phyloP scores from a whole-genome alignment of 1,140 invertebrate genomes.

The Saccostrea cuccullata region DNA sequence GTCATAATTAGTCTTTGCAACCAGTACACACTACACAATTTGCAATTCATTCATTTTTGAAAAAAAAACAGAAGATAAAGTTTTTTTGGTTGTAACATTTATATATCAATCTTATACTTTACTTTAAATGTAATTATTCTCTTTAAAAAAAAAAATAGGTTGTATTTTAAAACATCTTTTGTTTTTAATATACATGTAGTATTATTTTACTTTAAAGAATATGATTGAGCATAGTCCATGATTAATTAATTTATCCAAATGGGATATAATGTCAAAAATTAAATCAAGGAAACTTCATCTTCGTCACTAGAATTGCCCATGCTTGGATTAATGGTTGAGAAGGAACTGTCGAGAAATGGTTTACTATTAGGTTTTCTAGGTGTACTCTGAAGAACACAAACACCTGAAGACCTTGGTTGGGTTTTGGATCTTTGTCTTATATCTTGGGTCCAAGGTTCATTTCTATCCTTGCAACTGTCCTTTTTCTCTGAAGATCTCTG shows the following conservation, averaged over 20 bases:
- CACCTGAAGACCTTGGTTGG: neutral
- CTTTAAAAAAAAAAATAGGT: too few relatives aligned
- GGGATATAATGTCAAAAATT: too few relatives aligned
- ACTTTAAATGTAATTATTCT: too few relatives aligned
- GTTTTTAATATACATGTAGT: too few relatives aligned
- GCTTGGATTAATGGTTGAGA: neutral
- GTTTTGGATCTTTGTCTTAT: neutral
- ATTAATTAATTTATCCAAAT: neutral
- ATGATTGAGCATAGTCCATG: neutral
- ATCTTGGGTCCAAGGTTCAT: neutral
- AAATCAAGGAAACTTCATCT: constrained; percentile 21
- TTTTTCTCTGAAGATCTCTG: neutral
- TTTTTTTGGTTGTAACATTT: too few relatives aligned
- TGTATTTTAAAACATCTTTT: too few relatives aligned
- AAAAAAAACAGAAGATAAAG: too few relatives aligned
- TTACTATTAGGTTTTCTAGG: neutral
- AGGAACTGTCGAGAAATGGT: neutral
- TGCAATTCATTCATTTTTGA: too few relatives aligned
- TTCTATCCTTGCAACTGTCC: neutral
- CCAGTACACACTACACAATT: too few relatives aligned
- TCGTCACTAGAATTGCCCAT: neutral
- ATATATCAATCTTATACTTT: too few relatives aligned
- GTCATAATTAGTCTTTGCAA: too few relatives aligned
- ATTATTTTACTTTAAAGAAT: too few relatives aligned
- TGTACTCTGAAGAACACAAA: neutral